phyloP scores from a whole-genome alignment of 2,888 invertebrate genomes.

The Ormyrus rosae region DNA sequence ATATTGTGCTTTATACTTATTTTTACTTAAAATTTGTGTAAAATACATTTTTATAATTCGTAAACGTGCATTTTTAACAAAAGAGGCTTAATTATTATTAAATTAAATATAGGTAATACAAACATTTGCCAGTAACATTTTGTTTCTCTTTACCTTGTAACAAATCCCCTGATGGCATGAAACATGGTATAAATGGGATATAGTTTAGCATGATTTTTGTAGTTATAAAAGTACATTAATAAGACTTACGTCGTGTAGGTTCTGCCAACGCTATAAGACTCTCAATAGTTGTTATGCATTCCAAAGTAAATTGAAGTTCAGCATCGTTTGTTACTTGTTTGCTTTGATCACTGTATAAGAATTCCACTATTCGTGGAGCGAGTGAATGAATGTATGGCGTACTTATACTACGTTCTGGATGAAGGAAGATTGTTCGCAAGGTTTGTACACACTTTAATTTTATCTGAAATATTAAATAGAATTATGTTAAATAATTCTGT shows the following conservation, averaged over 20 bases:
- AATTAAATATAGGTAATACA: neutral
- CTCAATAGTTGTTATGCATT: constrained; percentile 86
- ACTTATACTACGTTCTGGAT: constrained; percentile 83
- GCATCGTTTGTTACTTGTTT: constrained; percentile 80
- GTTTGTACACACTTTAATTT: constrained; percentile 88
- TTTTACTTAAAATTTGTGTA: too few relatives aligned
- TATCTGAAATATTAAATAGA: constrained; percentile 76
- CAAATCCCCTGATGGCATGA: constrained; percentile 77
- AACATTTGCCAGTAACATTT: constrained; percentile 10
- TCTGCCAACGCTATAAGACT: constrained; percentile 85
- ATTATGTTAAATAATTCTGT: constrained; percentile 6
- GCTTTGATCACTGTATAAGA: constrained; percentile 82
- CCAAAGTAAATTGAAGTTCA: constrained; percentile 84
- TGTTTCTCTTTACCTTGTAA: constrained; percentile 77
- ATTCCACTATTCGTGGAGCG: constrained; percentile 87
- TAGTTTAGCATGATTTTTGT: constrained; percentile 12
- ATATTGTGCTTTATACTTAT: too few relatives aligned
- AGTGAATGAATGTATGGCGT: constrained; percentile 89
- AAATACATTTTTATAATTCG: too few relatives aligned
- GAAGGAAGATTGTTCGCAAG: constrained; percentile 85
- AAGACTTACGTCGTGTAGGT: constrained; percentile 85
- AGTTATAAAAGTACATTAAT: neutral
- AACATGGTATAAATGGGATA: constrained; percentile 60
- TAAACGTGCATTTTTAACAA: constrained; percentile 33
- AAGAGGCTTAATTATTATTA: too few relatives aligned